Evolutionary conservation across 1,140 invertebrate species (phyloP).

Genomic region (Magallana angulata): DNA sequence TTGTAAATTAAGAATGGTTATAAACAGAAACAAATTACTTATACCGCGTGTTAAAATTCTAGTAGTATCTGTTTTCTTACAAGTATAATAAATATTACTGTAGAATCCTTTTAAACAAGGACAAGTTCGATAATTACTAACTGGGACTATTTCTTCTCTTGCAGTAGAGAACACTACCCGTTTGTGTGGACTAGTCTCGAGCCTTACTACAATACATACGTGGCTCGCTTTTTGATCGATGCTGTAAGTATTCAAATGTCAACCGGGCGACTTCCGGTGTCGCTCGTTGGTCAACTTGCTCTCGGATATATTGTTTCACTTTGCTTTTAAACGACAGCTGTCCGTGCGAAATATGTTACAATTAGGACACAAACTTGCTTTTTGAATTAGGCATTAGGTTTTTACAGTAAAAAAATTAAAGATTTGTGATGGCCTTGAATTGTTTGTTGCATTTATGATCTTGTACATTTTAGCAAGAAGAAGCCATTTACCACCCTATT

Average conservation of each 20-base stretch:
- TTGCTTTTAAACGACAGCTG: too few relatives aligned
- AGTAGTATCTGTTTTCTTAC: background rate
- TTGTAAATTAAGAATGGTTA: too few relatives aligned
- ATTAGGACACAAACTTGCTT: too few relatives aligned
- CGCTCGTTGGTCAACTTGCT: too few relatives aligned
- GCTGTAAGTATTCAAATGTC: slow-evolving; percentile 58
- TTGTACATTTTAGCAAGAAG: slow-evolving; percentile 18
- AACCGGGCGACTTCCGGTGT: too few relatives aligned
- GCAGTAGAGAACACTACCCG: slow-evolving; percentile 64
- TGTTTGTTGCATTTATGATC: background rate
- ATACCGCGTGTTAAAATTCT: too few relatives aligned
- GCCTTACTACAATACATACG: slow-evolving; percentile 72
- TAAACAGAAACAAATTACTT: too few relatives aligned
- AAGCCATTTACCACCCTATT: background rate
- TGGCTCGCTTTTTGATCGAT: slow-evolving; percentile 65
- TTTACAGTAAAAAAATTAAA: background rate
- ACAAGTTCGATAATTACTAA: background rate
- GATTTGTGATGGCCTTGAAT: too few relatives aligned
- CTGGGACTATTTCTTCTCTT: slow-evolving; percentile 42
- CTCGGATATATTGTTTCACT: too few relatives aligned
- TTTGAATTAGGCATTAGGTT: too few relatives aligned
- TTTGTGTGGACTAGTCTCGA: slow-evolving; percentile 69
- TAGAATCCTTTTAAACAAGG: background rate
- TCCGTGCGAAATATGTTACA: too few relatives aligned
- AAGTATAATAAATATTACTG: background rate